A percentile compares a stretch with the other conserved stretches of the same genome.
phyloP scores from a whole-genome alignment of 2,797 vertebrate species.

The Apogon talboti region DNA sequence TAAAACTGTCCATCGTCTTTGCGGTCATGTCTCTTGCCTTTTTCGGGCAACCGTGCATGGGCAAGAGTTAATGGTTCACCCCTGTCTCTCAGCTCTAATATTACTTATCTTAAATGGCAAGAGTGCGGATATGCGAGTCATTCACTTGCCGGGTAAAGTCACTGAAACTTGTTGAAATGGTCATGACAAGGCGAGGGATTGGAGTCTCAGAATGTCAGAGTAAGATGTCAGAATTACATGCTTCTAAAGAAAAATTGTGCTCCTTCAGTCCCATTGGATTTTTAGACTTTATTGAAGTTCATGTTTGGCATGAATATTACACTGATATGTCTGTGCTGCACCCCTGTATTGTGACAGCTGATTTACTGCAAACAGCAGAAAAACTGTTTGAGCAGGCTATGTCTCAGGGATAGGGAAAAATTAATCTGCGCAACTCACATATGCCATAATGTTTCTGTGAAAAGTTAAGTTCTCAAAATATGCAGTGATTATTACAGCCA shows the following conservation, averaged over 20 bases:
- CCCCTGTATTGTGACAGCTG: conserved; percentile 34
- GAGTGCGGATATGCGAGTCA: conserved; percentile 17
- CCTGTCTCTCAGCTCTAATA: conserved; percentile 12
- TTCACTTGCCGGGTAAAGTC: conserved; percentile 20
- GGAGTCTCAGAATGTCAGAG: conserved; percentile 46
- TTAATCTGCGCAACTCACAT: conserved; percentile 31
- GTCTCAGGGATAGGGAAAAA: conserved; percentile 20
- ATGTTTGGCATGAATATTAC: conserved; percentile 57
- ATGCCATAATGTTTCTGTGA: not conserved
- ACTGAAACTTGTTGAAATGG: conserved; percentile 18
- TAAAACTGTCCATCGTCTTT: conserved; percentile 86
- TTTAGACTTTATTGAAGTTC: conserved; percentile 57
- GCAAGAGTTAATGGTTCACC: conserved; percentile 25
- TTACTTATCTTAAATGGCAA: conserved; percentile 18
- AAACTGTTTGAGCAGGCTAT: conserved; percentile 14
- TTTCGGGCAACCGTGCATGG: conserved; percentile 8
- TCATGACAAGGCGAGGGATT: conserved; percentile 28
- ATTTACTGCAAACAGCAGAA: conserved; percentile 36
- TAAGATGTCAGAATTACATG: conserved; percentile 38
- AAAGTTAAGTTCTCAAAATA: conserved; percentile 34
- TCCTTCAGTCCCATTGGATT: conserved; percentile 14
- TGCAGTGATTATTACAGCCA: conserved; percentile 13
- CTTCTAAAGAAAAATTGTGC: conserved; percentile 2
- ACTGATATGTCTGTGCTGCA: conserved; percentile 21
- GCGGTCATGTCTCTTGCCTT: conserved; percentile 52